These are phyloP conservation scores for Lutjanus erythropterus DNA, from an alignment of 2,113 vertebrate species.

Conservation along the genomic window DNA sequence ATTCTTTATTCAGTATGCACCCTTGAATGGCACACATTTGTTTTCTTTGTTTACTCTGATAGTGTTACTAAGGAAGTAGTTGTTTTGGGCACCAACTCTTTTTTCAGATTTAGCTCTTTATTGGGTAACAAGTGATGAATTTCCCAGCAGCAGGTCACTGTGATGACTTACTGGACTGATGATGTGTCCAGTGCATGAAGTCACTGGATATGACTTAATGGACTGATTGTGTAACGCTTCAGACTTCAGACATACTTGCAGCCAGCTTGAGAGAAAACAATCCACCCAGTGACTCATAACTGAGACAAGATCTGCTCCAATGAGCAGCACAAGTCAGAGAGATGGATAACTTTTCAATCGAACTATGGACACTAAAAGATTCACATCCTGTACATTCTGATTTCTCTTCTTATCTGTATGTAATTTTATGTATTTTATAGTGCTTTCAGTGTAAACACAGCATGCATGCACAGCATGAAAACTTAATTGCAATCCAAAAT, in stretches of 20 bases:
- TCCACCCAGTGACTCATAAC: constrained; percentile 37
- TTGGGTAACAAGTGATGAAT: not conserved
- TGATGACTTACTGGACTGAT: constrained; percentile 30
- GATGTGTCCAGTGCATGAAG: not conserved
- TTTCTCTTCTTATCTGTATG: not conserved
- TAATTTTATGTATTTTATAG: not conserved
- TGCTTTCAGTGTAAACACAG: not conserved
- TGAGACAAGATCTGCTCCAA: constrained; percentile 20
- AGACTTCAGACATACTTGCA: constrained; percentile 27
- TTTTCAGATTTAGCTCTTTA: not conserved
- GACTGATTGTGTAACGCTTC: constrained; percentile 4
- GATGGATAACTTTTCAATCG: not conserved
- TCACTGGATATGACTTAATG: not conserved
- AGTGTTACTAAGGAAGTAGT: not conserved
- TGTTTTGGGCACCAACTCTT: not conserved
- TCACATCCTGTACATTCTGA: too few relatives aligned
- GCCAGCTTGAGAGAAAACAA: constrained; percentile 24
- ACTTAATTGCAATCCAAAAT: not conserved
- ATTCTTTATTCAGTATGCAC: not conserved
- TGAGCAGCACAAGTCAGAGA: not conserved
- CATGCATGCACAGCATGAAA: too few relatives aligned
- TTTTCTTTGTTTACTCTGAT: not conserved
- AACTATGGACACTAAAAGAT: not conserved
- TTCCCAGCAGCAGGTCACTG: constrained; percentile 14
- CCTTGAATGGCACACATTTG: not conserved